Conservation (phyloP, 2,888 invertebrate genomes). For the Brachynemurus nebulosus region DNA sequence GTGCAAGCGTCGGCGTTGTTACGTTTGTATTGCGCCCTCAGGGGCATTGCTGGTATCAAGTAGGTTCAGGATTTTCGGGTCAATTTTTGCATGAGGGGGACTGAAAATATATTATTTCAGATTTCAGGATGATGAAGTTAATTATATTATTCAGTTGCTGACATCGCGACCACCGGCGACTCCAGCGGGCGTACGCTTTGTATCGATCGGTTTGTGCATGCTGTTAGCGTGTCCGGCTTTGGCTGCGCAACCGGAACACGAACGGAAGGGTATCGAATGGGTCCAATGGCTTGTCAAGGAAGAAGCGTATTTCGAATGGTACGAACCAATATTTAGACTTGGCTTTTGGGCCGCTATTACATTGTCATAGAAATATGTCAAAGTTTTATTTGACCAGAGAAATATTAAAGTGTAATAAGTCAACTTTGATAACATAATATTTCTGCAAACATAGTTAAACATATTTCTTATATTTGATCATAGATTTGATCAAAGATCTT, state of each 20-base stretch:
- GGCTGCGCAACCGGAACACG: constrained; percentile 54
- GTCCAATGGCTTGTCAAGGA: constrained; percentile 85
- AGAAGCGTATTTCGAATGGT: constrained; percentile 77
- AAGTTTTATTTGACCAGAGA: too few relatives aligned
- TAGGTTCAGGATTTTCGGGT: too few relatives aligned
- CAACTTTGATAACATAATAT: too few relatives aligned
- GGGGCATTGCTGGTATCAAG: constrained; percentile 88
- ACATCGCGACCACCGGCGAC: constrained; percentile 81
- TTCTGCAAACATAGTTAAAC: too few relatives aligned
- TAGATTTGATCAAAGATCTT: too few relatives aligned
- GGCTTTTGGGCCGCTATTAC: too few relatives aligned
- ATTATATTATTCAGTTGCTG: constrained; percentile 65
- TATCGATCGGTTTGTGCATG: constrained; percentile 86
- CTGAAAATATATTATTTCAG: constrained; percentile 27
- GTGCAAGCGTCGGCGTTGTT: constrained; percentile 84
- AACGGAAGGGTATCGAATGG: constrained; percentile 83
- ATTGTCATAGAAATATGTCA: too few relatives aligned
- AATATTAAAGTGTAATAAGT: too few relatives aligned
- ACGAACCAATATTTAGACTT: too few relatives aligned
- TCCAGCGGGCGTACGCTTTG: constrained; percentile 85
- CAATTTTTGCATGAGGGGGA: neutral
- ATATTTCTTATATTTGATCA: too few relatives aligned
- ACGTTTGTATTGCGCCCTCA: constrained; percentile 79
- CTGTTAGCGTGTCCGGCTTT: constrained; percentile 86
- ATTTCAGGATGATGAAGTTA: constrained; percentile 85